Evolutionary conservation across 1,140 invertebrate species (phyloP).

Genomic region (Palaemon carinicauda): DNA sequence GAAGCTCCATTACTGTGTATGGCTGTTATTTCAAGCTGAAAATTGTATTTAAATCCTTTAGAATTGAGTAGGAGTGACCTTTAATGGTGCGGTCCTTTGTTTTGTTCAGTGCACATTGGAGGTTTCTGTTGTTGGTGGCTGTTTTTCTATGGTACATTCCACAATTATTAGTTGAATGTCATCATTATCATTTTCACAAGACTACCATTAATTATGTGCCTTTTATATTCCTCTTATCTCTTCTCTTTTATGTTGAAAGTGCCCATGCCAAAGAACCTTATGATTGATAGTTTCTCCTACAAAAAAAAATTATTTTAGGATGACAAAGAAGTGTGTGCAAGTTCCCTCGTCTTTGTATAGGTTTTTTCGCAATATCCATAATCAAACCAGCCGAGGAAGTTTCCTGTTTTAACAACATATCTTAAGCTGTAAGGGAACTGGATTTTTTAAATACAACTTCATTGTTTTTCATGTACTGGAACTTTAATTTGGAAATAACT

Average conservation of each 20-base stretch:
- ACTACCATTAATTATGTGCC: slow-evolving; percentile 46
- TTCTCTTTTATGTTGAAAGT: slow-evolving; percentile 3
- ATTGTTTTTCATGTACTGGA: too few species aligned
- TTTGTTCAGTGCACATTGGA: slow-evolving; percentile 20
- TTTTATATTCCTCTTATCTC: slow-evolving; percentile 38
- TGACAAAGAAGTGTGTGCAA: too few species aligned
- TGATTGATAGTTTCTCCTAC: slow-evolving; percentile 43
- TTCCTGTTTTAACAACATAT: too few species aligned
- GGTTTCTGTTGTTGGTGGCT: slow-evolving; percentile 18
- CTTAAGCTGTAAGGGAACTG: too few species aligned
- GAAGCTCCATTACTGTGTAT: slow-evolving; percentile 14
- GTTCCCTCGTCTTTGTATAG: too few species aligned
- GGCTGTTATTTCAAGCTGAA: neutral
- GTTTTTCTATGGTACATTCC: slow-evolving; percentile 40
- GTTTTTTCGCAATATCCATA: too few species aligned
- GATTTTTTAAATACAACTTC: too few species aligned
- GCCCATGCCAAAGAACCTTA: slow-evolving; percentile 15
- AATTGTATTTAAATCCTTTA: slow-evolving; percentile 21
- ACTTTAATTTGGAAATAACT: too few species aligned
- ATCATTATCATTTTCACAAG: slow-evolving; percentile 24
- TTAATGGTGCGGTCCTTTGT: slow-evolving; percentile 26
- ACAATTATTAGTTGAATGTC: slow-evolving; percentile 33
- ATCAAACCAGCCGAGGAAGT: too few species aligned
- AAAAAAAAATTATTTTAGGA: slow-evolving; percentile 9
- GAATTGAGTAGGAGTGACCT: slow-evolving; percentile 34